Evolutionary conservation across 1,140 invertebrate genomes (phyloP).

Genomic region (Tribolium madens): DNA sequence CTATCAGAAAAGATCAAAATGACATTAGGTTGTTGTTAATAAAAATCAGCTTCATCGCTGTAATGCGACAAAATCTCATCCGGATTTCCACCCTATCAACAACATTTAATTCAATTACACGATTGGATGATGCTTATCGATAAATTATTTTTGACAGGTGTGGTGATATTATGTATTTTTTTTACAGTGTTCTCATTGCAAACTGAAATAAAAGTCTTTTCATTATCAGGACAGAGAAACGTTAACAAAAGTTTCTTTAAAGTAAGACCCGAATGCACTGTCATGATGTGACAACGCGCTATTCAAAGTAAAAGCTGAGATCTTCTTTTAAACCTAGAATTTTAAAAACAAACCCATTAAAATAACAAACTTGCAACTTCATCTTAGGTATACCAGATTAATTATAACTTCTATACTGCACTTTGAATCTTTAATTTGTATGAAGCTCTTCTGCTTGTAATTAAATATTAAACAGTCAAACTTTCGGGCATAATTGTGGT

Average conservation of each 20-base stretch:
- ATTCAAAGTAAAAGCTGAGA: background rate
- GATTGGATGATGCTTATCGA: background rate
- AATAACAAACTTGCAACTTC: background rate
- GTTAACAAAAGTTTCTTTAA: background rate
- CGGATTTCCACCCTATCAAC: background rate
- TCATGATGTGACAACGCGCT: background rate
- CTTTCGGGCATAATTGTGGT: background rate
- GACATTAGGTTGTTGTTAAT: background rate
- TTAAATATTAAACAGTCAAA: background rate
- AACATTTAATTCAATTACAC: background rate
- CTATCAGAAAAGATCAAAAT: constrained; percentile 1
- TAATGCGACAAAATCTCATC: background rate
- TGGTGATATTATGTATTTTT: background rate
- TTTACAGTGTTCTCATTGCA: background rate
- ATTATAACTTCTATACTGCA: background rate
- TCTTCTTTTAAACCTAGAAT: background rate
- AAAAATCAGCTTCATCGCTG: background rate
- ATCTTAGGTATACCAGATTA: background rate
- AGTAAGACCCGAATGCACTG: background rate
- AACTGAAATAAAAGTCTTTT: background rate
- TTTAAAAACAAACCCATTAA: background rate
- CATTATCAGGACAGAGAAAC: background rate
- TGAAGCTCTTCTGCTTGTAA: background rate
- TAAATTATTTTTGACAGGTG: background rate
- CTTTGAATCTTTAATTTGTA: background rate